Base-by-base conservation (phyloP, 2,797 vertebrate genomes). In the Leuciscus waleckii region DNA sequence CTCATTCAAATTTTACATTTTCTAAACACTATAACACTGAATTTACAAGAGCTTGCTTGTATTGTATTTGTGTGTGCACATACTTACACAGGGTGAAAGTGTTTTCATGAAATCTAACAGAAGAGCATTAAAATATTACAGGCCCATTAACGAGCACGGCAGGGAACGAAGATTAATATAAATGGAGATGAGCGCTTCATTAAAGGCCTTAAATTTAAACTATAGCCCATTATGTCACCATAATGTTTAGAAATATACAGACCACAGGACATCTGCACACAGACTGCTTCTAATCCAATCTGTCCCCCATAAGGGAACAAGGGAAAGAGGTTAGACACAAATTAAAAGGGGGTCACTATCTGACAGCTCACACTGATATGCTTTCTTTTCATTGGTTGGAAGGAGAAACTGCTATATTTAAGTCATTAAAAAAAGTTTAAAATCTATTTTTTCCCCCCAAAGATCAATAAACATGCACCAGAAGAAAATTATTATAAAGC, bases 221-320 rank as follows among this genome's bases (percentile, higher is more conserved):
- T 54, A 37, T 67, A 39, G 49, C 6, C 74, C 74, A 77, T 68
- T 84, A 69, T 84, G 71, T 54, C 26, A 37, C 61, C 58, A 39
- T 75, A 54, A 67, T 76, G 74, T 56, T 78, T 78, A 56, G 63
- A 84, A 78, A 69, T 68, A 78, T 17, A 26, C 58, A 75, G 46
- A 76, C 82, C 43, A 76, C 74, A 84, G 43, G 58, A 65, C 58
- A 83, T 75, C 81, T 83, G 73, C 82, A 29, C 61, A 76, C 82
- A 68, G 46, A 76, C 58, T 2, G n/a, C 43, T 26, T 23, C 21
- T 84, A 68, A 84, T 77, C 73, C 73, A 84, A 84, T 84, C 63
- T 35, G 17, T 11, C 74, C 46, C 37, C 7, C 63, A 58, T 41
- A 51, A 83, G 71, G 61, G 58, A 83, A 78, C 39, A 37, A 26